Evolutionary conservation across 92 coral and sea anemone genomes (phyloP), one percentile per base, ranked within the genome.

Genomic region (Phenganax stokvisi): DNA sequence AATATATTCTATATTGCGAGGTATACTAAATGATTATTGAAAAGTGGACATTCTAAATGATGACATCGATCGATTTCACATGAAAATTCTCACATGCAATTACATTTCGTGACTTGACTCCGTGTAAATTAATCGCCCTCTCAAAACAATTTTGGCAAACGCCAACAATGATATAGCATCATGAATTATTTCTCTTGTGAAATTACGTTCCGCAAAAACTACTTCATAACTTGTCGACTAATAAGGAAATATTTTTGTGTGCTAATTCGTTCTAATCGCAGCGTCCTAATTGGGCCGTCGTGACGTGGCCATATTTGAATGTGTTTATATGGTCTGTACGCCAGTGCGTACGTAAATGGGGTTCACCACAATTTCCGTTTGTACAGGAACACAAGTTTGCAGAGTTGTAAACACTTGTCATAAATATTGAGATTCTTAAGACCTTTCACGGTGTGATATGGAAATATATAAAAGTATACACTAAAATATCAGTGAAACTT

Each of bases 101-200:
- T 68, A 68, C 73, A 10, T 68, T 68, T 11, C 73, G 73, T 68
- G 73, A 68, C 73, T 30, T 51, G 16, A 30, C 44, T 53, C 17
- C 13, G 30, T 37, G 73, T 53, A 9, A 68, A 68, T 68, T 29
- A 68, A 68, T 68, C n/a, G 44, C 15, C 47, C 73, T 17, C 73
- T 68, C 16, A 68, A 68, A 68, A 44, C 73, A 10, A 59, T 37
- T 73, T 76, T 76, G 81, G 70, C 81, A 76, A 76, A 47, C 53
- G 11, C 67, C 12, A 44, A 68, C 73, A 68, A 30, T 13, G 73
- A 68, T 68, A 68, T 68, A 30, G 80, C 31, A 75, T 57, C 10
- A 30, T 17, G 12, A 55, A 29, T 59, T n/a, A 17, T 56, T 27
- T 75, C 63, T 44, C 80, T 29, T 56, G 64, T 25, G 77, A 53